Evolutionary conservation across 2,888 invertebrate species (phyloP).

Genomic region (Leptinotarsa rubiginosa): DNA sequence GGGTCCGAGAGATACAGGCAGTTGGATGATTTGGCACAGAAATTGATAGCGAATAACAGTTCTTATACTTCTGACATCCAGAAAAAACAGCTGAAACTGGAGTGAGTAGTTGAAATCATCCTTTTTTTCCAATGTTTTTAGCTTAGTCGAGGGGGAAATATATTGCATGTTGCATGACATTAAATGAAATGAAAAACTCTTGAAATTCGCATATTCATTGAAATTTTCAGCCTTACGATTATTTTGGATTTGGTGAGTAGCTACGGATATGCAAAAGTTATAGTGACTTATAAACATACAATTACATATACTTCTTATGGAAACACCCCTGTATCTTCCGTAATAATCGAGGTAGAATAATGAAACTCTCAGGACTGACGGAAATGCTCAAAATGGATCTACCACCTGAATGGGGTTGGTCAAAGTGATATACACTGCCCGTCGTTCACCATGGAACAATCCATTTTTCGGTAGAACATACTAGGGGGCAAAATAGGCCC

Average conservation of each 20-base stretch:
- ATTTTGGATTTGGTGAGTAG: constrained; percentile 21
- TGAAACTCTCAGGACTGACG: too few species aligned
- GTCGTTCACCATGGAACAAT: too few species aligned
- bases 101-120: constrained; percentile 70
- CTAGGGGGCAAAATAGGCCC: too few species aligned
- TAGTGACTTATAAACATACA: too few species aligned
- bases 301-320: too few species aligned
- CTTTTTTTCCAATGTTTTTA: neutral
- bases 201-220: neutral
- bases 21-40: constrained; percentile 90
- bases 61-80: constrained; percentile 89
- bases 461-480: too few species aligned
- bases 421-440: too few species aligned
- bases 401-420: too few species aligned
- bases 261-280: neutral
- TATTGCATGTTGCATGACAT: constrained; percentile 14
- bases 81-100: constrained; percentile 85
- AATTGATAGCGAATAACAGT: constrained; percentile 86
- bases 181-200: neutral
- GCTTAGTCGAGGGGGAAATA: neutral
- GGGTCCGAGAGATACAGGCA: constrained; percentile 91
- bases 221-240: constrained; percentile 16
- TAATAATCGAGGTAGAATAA: too few species aligned
- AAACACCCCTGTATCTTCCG: too few species aligned
- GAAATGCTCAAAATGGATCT: too few species aligned